These are phyloP conservation scores for Nansenia antarctica DNA, from an alignment of 2,113 vertebrate genomes.

Conservation along the genomic window DNA sequence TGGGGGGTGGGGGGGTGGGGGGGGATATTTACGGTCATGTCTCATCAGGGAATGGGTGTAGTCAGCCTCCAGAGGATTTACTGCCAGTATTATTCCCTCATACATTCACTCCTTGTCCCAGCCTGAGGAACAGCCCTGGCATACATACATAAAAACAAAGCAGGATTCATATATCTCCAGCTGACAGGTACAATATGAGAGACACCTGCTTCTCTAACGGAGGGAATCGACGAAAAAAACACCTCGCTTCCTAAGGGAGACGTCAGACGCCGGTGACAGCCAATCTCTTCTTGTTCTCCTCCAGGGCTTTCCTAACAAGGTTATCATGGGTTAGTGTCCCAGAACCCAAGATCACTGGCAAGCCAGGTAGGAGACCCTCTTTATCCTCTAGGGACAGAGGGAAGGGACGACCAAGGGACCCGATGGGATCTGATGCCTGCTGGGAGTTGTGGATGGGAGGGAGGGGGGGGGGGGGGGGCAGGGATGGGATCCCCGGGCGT, in stretches of 20 bases:
- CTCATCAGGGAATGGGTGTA: conserved; percentile 51
- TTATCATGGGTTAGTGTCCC: conserved; percentile 49
- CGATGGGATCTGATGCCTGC: conserved; percentile 25
- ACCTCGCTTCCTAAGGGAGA: conserved; percentile 26
- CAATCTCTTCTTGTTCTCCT: conserved; percentile 4
- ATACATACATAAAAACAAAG: conserved; percentile 49
- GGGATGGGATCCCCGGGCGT: background rate
- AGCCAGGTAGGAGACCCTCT: conserved; percentile 25
- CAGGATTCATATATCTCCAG: conserved; percentile 34
- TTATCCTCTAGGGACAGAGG: background rate
- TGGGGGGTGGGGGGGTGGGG: background rate
- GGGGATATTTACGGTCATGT: conserved; percentile 46
- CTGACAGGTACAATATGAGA: conserved; percentile 47
- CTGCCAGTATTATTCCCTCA: conserved; percentile 29
- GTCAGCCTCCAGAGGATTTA: conserved; percentile 51
- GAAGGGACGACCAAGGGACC: conserved; percentile 7
- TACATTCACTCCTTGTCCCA: conserved; percentile 46
- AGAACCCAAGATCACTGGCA: conserved; percentile 45
- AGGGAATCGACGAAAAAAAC: conserved; percentile 12
- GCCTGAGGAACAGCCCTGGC: conserved; percentile 16
- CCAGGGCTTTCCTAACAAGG: conserved; percentile 47
- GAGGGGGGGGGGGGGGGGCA: background rate
- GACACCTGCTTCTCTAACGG: conserved; percentile 44
- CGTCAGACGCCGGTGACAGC: background rate
- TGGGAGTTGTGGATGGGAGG: conserved; percentile 20